phyloP scores from a whole-genome alignment of 2,113 vertebrate genomes.

The Mesembrinibis cayennensis region DNA sequence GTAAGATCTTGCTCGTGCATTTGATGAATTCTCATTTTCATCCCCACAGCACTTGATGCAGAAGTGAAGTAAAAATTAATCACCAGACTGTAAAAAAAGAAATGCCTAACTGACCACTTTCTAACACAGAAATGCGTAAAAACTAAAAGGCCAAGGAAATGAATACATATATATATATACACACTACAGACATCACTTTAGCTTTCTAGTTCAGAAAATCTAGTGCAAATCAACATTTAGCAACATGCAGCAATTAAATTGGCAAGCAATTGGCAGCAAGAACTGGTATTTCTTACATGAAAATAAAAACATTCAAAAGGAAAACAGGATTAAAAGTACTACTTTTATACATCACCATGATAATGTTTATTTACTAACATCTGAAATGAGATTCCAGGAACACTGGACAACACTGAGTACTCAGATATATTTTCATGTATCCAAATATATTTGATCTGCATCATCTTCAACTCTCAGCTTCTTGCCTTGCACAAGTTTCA shows the following conservation, averaged over 20 bases:
- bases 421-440: neutral
- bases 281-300: neutral
- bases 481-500: neutral
- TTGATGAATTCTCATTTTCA: neutral
- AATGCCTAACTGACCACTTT: neutral
- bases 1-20: rapidly evolving
- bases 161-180: neutral
- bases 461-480: neutral
- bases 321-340: neutral
- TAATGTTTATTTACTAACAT: neutral
- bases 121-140: neutral
- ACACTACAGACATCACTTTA: neutral
- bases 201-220: neutral
- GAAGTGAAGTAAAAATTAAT: neutral
- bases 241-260: neutral
- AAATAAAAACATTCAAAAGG: neutral
- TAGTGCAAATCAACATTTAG: neutral
- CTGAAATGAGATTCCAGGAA: neutral
- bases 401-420: neutral
- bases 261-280: neutral
- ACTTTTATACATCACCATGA: neutral
- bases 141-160: neutral
- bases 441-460: neutral
- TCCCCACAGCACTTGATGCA: neutral
- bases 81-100: neutral